Conservation (phyloP, 64 coral and sea anemone genomes). For the Orbicella faveolata region DNA sequence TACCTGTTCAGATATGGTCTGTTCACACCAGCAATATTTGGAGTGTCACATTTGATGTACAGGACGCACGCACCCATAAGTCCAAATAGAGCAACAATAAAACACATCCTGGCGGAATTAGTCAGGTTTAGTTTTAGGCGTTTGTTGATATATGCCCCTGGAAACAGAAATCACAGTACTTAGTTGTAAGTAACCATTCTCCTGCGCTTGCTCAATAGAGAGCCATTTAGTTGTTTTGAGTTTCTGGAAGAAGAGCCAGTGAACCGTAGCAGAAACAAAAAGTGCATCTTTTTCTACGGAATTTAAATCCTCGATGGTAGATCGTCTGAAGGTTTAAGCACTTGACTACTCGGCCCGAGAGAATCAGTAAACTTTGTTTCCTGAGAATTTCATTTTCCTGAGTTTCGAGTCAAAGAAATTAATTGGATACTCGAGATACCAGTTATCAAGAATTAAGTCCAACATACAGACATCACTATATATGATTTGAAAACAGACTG, state of each 20-base stretch:
- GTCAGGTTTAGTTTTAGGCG: conserved; percentile 47
- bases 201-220: background rate
- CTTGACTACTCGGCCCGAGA: background rate
- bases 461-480: no score
- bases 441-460: no score
- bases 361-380: no score
- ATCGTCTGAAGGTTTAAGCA: no score
- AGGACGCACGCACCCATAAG: conserved; percentile 16
- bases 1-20: conserved; percentile 58
- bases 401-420: no score
- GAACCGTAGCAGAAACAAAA: no score
- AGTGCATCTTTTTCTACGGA: no score
- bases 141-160: conserved; percentile 73
- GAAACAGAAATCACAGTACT: background rate
- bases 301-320: no score
- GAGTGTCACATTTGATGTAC: conserved; percentile 57
- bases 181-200: no score
- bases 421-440: no score
- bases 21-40: conserved; percentile 55
- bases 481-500: no score
- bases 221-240: background rate
- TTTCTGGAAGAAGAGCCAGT: background rate
- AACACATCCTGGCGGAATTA: conserved; percentile 61
- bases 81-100: conserved; percentile 47
- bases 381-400: no score